Percentiles rank a stretch among this genome's conserved stretches.
Evolutionary conservation across 2,797 vertebrate genomes (phyloP).

Genomic region (Intellagama lesueurii): DNA sequence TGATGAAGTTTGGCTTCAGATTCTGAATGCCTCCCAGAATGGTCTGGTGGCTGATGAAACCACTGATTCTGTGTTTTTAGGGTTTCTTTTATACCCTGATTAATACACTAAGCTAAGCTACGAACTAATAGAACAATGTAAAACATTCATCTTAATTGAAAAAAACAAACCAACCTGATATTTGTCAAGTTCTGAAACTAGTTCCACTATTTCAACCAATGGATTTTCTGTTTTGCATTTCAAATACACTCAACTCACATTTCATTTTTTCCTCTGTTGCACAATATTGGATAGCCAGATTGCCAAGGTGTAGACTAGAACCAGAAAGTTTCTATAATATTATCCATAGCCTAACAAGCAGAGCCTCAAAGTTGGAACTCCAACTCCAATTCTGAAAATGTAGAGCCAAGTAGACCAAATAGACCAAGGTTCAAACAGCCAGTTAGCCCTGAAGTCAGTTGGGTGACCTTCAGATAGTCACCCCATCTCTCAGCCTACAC

Average conservation of each 20-base stretch:
- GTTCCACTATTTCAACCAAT: background rate
- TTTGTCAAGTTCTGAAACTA: background rate
- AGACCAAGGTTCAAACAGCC: background rate
- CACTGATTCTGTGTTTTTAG: constrained; percentile 56
- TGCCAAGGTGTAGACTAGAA: background rate
- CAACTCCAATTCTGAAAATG: no score
- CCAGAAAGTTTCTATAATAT: background rate
- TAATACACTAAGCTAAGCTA: constrained; percentile 7
- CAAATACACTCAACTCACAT: background rate
- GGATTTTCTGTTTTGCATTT: background rate
- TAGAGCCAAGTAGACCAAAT: background rate
- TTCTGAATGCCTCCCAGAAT: constrained; percentile 41
- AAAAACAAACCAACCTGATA: background rate
- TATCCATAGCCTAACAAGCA: background rate
- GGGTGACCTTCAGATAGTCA: no score
- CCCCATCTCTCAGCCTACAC: background rate
- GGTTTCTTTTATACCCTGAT: constrained; percentile 60
- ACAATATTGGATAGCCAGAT: background rate
- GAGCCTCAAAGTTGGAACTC: no score
- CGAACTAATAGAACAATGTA: background rate
- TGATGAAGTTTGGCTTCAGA: constrained; percentile 65
- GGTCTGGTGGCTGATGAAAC: constrained; percentile 38
- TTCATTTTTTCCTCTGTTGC: background rate
- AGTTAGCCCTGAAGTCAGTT: background rate
- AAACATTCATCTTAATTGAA: background rate